Evolutionary conservation across 2,797 vertebrate genomes (phyloP), one percentile per base, ranked within the genome.

Genomic region (Syncerus caffer): DNA sequence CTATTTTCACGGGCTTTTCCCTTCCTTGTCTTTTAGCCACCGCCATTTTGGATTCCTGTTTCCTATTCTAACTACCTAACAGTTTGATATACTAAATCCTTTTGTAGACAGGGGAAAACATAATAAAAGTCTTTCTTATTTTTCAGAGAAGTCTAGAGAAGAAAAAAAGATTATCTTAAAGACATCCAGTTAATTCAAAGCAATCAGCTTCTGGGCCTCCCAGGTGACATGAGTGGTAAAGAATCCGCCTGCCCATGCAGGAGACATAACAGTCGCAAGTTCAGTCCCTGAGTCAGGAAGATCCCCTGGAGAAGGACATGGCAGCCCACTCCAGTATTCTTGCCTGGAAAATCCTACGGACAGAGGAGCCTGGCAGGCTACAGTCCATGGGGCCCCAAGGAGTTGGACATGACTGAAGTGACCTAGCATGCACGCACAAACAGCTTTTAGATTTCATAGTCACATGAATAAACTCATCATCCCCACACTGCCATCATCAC

Each of bases 51-150:
- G 60, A 62, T 60, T 62, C 60, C 60, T 62, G 14, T 62, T 62
- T 31, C 60, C 60, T 62, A 62, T 31, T 16, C 60, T 62, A 62
- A 31, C 29, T 62, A 31, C 60, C 60, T 31, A 62, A 62, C 29
- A 62, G 60, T 62, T 87, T 50, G 19, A 62, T 83, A 92, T 34
- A 34, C 53, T 89, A 88, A 95, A 78, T 64, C 38, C 96, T 97
- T 95, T 93, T 47, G 57, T 92, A 87, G 85, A 85, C 0, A 42
- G 15, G 51, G 12, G 50, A 55, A 82, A 92, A 57, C 31, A 47
- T 93, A 74, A 90, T 45, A 92, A 87, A 83, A 64, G 13, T 60
- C 0, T 51, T 83, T 62, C 31, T 89, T 82, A 42, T 90, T 91
- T 85, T 62, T 34, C 45, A 91, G 34, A 85, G 31, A 87, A 64